phyloP scores from a whole-genome alignment of 1,140 invertebrate genomes.

The Delia radicum region DNA sequence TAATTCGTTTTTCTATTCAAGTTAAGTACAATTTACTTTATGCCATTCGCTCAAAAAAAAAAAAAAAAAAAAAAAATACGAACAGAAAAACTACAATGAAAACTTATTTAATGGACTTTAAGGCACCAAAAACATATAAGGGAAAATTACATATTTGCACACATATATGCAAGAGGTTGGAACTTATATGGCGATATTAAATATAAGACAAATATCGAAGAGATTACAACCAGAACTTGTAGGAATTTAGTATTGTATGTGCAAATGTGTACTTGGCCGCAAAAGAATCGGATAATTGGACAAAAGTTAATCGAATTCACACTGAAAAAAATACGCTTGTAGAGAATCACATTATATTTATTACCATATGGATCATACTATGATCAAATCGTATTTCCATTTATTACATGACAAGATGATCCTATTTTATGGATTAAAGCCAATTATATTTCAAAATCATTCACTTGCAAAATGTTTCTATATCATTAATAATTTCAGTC shows the following conservation, averaged over 20 bases:
- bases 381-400: no score
- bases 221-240: neutral
- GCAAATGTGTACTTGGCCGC: no score
- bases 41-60: neutral
- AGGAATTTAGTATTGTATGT: neutral
- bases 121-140: neutral
- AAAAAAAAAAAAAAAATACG: neutral
- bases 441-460: no score
- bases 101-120: conserved; percentile 6
- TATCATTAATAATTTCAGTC: no score
- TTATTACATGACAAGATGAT: no score
- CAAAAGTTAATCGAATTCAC: no score
- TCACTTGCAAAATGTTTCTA: no score
- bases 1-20: neutral
- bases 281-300: neutral
- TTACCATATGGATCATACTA: no score
- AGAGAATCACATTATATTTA: no score
- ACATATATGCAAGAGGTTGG: neutral
- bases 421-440: no score
- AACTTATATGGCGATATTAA: neutral
- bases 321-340: no score
- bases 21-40: neutral
- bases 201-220: neutral
- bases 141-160: neutral
- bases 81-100: neutral